Conservation (phyloP, 1,140 invertebrate species). For the Drosophila lacertosa region DNA sequence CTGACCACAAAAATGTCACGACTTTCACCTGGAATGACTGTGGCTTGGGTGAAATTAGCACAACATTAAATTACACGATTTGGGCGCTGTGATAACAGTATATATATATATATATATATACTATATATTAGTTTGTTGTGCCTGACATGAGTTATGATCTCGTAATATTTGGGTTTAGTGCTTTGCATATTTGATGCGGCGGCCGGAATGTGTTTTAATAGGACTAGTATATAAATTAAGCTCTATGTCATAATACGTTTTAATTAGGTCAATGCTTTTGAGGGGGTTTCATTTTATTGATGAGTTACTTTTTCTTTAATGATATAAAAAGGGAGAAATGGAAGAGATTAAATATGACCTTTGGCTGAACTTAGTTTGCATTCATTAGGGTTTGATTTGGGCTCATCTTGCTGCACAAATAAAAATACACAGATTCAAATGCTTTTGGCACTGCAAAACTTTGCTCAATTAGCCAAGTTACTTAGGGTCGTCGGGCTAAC, state of each 20-base stretch:
- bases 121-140: slow-evolving; percentile 42
- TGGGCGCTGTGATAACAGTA: slow-evolving; percentile 61
- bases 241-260: slow-evolving; percentile 37
- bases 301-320: background rate
- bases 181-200: slow-evolving; percentile 63
- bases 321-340: background rate
- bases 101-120: slow-evolving; percentile 9
- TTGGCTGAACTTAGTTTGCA: background rate
- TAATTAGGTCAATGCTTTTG: slow-evolving; percentile 62
- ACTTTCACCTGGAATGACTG: slow-evolving; percentile 61
- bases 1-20: slow-evolving; percentile 70
- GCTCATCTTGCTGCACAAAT: slow-evolving; percentile 9
- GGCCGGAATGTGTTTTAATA: slow-evolving; percentile 53
- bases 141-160: slow-evolving; percentile 77
- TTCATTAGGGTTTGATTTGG: slow-evolving; percentile 5
- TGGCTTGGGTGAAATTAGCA: slow-evolving; percentile 69
- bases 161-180: slow-evolving; percentile 35
- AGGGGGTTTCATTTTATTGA: background rate
- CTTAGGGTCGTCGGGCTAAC: slow-evolving; percentile 8
- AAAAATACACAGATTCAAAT: slow-evolving; percentile 13
- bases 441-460: slow-evolving; percentile 29
- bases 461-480: slow-evolving; percentile 59
- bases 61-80: slow-evolving; percentile 83
- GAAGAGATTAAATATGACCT: slow-evolving; percentile 1
- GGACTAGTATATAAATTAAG: slow-evolving; percentile 44